Evolutionary conservation across 1,140 invertebrate genomes (phyloP).

Genomic region (Drosophila ogumai): DNA sequence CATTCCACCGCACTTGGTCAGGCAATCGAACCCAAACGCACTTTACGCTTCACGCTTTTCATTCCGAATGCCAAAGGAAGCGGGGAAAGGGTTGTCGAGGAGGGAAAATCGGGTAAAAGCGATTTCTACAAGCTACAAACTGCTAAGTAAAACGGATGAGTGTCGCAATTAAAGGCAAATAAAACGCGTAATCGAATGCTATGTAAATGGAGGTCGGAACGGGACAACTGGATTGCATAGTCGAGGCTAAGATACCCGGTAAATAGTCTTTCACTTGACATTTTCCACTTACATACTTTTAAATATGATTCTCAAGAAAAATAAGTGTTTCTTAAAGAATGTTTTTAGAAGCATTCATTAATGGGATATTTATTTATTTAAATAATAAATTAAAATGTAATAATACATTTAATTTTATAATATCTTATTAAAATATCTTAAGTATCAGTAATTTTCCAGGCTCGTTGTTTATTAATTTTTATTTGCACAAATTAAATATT

Average conservation of each 20-base stretch:
- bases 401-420: too few species aligned
- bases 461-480: background rate
- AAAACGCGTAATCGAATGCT: slow-evolving; percentile 74
- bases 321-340: too few species aligned
- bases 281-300: too few species aligned
- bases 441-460: too few species aligned
- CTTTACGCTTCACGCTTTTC: slow-evolving; percentile 43
- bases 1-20: slow-evolving; percentile 17
- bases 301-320: too few species aligned
- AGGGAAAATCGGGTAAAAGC: background rate
- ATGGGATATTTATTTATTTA: too few species aligned
- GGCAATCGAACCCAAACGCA: slow-evolving; percentile 46
- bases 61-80: slow-evolving; percentile 25
- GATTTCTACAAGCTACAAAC: slow-evolving; percentile 20
- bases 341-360: too few species aligned
- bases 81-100: background rate
- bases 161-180: slow-evolving; percentile 72
- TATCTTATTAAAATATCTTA: background rate
- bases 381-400: too few species aligned
- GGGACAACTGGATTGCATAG: background rate
- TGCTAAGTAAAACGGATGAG: slow-evolving; percentile 63
- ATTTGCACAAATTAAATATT: background rate
- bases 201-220: slow-evolving; percentile 49
- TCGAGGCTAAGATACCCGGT: slow-evolving; percentile 10
- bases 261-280: too few species aligned